Percentiles rank a stretch among this genome's conserved stretches.
Evolutionary conservation across 1,140 invertebrate species (phyloP).

Genomic region (Drosophila teissieri): DNA sequence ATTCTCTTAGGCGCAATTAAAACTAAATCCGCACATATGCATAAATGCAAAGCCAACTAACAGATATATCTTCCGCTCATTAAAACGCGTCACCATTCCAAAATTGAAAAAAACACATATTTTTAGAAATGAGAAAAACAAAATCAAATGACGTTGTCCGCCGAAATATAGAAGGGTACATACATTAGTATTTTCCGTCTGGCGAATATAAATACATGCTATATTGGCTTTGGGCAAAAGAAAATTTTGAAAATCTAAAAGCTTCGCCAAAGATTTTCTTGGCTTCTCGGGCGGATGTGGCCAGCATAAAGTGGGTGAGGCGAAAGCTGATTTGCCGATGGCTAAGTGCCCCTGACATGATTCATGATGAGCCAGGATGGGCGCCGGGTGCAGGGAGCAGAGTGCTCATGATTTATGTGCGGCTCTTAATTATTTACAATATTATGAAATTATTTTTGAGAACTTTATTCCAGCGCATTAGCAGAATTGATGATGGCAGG

Average conservation of each 20-base stretch:
- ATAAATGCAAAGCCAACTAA: conserved; percentile 22
- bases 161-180: conserved; percentile 11
- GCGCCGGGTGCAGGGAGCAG: background rate
- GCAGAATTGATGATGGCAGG: conserved; percentile 48
- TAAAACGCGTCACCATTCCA: conserved; percentile 74
- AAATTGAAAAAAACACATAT: conserved; percentile 20
- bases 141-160: conserved; percentile 36
- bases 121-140: conserved; percentile 40
- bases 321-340: conserved; percentile 43
- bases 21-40: conserved; percentile 13
- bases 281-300: conserved; percentile 41
- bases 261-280: conserved; percentile 44
- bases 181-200: background rate
- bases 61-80: conserved; percentile 61
- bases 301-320: conserved; percentile 37
- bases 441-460: conserved; percentile 64
- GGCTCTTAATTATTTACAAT: conserved; percentile 73
- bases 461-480: conserved; percentile 62
- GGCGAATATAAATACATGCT: conserved; percentile 16
- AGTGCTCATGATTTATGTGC: conserved; percentile 48
- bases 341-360: conserved; percentile 79
- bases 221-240: conserved; percentile 18
- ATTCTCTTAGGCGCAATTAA: conserved; percentile 20
- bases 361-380: conserved; percentile 34
- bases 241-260: conserved; percentile 65